Base-by-base conservation (phyloP, 2,797 vertebrate species). In the Sebastes melanostomus region DNA sequence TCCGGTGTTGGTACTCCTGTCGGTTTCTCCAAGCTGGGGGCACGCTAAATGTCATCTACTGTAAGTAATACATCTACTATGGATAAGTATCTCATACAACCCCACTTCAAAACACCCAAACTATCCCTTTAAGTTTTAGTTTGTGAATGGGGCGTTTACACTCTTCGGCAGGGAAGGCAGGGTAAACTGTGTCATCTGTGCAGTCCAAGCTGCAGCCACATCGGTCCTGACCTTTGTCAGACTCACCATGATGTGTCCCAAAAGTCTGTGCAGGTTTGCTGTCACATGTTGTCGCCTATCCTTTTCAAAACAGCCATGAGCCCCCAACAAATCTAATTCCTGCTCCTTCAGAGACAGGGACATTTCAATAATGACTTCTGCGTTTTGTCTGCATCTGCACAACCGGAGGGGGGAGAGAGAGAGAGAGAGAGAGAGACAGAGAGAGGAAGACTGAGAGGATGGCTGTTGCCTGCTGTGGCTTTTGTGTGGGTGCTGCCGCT, bases 351-450 rank as follows among this genome's bases (percentile, higher is more conserved):
- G 91, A 85, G 82, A 86, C 72, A 34, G 78, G 22, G 86, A 89
- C 92, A 94, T 94, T 94, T 94, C 90, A 94, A 95, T 95, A 94
- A 94, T 89, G 90, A 94, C 93, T 91, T 89, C 82, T 91, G 92
- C 86, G 91, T 90, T 91, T 89, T 83, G 89, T 89, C 90, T 92
- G 85, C 86, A 89, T 89, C 86, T 86, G 89, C 82, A 87, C 86
- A 82, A 84, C 88, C 82, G 73, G 80, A 76, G 86, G 74, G 66
- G 78, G 65, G 80, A 22, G 70, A 46, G 50, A 27, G 27, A 52
- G 66, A 66, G 65, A 61, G 52, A 22, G 70, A 66, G 36, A 60
- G 77, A 54, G 52, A 62, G 56, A 62, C 38, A 36, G 36, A 61
- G 75, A 75, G 61, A 66, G 55, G 60, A 34, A 77, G 72, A 78